These are phyloP conservation scores for Sebastes itinus DNA, from an alignment of 2,797 vertebrate species.

Conservation along the genomic window DNA sequence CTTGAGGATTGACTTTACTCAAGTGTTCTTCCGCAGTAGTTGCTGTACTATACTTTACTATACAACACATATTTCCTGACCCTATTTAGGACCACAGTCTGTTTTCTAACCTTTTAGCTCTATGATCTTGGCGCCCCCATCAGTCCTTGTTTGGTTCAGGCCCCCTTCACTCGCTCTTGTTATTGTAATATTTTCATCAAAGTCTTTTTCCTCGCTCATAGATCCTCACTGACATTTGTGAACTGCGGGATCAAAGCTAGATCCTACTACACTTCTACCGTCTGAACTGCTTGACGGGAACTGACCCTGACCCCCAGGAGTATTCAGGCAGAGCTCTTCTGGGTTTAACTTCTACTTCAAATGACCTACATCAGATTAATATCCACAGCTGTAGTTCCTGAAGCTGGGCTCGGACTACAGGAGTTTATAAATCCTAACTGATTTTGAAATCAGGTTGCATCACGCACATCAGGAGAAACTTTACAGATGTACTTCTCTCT, in stretches of 20 bases:
- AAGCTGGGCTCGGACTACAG: background rate
- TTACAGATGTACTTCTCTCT: too few relatives aligned
- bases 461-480: too few relatives aligned
- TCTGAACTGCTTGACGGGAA: conserved; percentile 5
- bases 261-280: background rate
- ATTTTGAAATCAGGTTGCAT: background rate
- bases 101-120: conserved; percentile 20
- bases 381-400: background rate
- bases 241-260: conserved; percentile 41
- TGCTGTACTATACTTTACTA: background rate
- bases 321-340: background rate
- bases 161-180: conserved; percentile 21
- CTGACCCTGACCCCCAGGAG: conserved; percentile 14
- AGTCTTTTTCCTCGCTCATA: conserved; percentile 3
- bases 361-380: conserved; percentile 26
- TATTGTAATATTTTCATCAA: conserved; percentile 33
- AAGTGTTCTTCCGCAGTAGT: background rate
- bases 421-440: background rate
- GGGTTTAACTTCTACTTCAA: conserved; percentile 27
- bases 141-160: conserved; percentile 12
- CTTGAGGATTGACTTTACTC: conserved; percentile 5
- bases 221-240: conserved; percentile 30
- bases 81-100: background rate
- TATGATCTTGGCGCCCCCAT: background rate
- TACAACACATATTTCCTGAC: background rate